phyloP scores from a whole-genome alignment of 2,888 invertebrate species.

The Nesidiocoris tenuis region DNA sequence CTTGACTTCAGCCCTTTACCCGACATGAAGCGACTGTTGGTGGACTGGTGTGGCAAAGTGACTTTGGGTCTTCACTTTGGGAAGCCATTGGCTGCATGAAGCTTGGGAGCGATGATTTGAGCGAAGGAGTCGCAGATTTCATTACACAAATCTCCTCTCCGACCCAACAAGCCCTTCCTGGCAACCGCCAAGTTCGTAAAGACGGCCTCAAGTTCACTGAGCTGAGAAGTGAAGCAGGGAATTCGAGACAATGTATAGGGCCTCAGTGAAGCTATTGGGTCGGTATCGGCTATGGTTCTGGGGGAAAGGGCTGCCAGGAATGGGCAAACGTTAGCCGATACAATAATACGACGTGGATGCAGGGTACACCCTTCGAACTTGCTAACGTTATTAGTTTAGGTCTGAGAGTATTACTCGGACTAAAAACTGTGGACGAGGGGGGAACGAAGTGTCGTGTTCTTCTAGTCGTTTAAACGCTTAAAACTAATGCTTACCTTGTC shows the following conservation, averaged over 20 bases:
- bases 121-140: conserved; percentile 24
- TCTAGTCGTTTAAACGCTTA: background rate
- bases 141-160: conserved; percentile 30
- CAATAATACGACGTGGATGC: background rate
- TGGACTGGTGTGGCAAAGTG: background rate
- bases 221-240: conserved; percentile 17
- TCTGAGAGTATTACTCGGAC: background rate
- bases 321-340: background rate
- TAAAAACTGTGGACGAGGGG: too few species aligned
- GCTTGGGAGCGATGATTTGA: conserved; percentile 14
- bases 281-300: background rate
- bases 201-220: conserved; percentile 29
- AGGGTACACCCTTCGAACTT: background rate
- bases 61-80: conserved; percentile 7
- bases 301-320: background rate
- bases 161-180: background rate
- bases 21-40: background rate
- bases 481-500: background rate
- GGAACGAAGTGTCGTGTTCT: background rate
- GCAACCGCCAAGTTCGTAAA: background rate
- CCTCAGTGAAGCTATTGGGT: background rate
- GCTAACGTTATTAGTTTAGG: background rate
- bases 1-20: background rate
- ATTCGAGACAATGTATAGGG: conserved; percentile 21
- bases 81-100: conserved; percentile 5